These are phyloP conservation scores for Ctenopoma multispine DNA, from an alignment of 2,797 vertebrate species.

Conservation along the genomic window DNA sequence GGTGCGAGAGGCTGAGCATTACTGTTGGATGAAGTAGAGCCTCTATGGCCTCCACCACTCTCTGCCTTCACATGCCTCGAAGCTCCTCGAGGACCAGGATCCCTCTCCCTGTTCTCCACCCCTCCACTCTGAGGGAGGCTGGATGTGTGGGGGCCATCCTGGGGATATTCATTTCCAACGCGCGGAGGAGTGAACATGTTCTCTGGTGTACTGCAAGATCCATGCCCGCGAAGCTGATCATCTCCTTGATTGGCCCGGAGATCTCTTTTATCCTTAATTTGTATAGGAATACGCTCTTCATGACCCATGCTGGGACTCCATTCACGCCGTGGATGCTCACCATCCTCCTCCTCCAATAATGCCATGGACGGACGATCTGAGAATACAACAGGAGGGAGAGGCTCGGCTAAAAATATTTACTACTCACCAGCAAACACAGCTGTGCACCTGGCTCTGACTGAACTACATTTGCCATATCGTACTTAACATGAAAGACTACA, in stretches of 20 bases:
- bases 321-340: constrained; percentile 79
- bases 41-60: constrained; percentile 71
- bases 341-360: constrained; percentile 78
- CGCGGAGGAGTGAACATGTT: constrained; percentile 79
- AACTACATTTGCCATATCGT: not conserved
- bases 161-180: constrained; percentile 75
- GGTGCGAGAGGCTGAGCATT: constrained; percentile 76
- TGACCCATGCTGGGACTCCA: constrained; percentile 85
- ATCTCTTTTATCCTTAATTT: constrained; percentile 80
- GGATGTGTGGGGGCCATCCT: constrained; percentile 77
- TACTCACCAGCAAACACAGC: constrained; percentile 3
- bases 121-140: constrained; percentile 77
- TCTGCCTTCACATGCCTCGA: constrained; percentile 79
- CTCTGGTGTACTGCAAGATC: constrained; percentile 74
- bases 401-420: constrained; percentile 3
- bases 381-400: constrained; percentile 21
- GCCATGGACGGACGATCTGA: constrained; percentile 81
- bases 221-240: constrained; percentile 72
- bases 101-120: constrained; percentile 81
- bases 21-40: constrained; percentile 66
- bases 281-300: constrained; percentile 80
- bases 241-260: constrained; percentile 70
- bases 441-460: not conserved
- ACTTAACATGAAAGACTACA: too few relatives aligned
- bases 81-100: constrained; percentile 65